A percentile compares a stretch with the other conserved stretches of the same genome.
Evolutionary conservation across 2,797 vertebrate genomes (phyloP).

Genomic region (Nyctalus aviator): DNA sequence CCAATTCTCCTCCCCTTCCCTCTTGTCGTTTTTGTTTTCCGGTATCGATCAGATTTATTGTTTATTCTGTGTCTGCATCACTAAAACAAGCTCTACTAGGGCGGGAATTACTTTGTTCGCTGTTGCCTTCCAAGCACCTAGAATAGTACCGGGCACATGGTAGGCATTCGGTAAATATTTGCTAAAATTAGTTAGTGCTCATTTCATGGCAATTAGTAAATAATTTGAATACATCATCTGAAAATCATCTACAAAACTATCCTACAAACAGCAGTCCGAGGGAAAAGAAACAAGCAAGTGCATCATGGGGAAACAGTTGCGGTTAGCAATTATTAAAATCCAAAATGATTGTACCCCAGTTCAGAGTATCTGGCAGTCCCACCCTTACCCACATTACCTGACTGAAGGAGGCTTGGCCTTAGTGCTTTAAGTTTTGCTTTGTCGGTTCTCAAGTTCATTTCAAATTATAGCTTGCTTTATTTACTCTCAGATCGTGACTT

Average conservation of each 20-base stretch:
- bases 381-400: background rate
- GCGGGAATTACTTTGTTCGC: background rate
- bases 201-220: background rate
- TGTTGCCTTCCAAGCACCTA: background rate
- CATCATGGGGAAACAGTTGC: background rate
- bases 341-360: background rate
- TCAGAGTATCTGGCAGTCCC: background rate
- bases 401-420: background rate
- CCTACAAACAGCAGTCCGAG: background rate
- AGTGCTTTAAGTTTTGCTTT: background rate
- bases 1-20: background rate
- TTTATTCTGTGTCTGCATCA: background rate
- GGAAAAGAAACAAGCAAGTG: background rate
- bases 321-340: background rate
- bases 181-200: background rate
- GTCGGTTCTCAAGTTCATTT: background rate
- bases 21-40: background rate
- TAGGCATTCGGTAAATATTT: background rate
- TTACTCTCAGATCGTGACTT: background rate
- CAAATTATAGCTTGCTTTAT: background rate
- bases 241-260: conserved; percentile 2
- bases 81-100: background rate
- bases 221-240: background rate
- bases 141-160: background rate
- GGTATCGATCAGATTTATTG: background rate